A percentile compares a stretch with the other conserved stretches of the same genome.
These are phyloP conservation scores for Syngnathus scovelli DNA, from an alignment of 2,113 vertebrate species.

Conservation along the genomic window DNA sequence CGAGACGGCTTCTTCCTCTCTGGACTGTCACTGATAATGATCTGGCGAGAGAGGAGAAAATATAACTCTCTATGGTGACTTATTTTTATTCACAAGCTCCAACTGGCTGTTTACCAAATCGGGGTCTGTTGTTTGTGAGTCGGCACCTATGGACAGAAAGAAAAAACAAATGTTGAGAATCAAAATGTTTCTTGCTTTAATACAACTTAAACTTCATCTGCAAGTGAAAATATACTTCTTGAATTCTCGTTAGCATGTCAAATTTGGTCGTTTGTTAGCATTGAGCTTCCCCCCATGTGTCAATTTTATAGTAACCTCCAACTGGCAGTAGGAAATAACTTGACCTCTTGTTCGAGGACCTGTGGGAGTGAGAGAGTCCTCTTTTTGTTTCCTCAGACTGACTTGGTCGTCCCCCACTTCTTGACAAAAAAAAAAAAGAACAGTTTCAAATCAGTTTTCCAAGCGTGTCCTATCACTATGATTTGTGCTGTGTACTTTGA, in stretches of 20 bases:
- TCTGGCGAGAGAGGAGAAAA: constrained; percentile 54
- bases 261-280: too few species aligned
- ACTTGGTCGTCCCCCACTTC: not conserved
- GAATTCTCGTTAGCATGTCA: too few species aligned
- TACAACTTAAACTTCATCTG: too few species aligned
- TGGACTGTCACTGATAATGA: constrained; percentile 83
- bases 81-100: not conserved
- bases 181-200: too few species aligned
- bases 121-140: constrained; percentile 75
- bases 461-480: not conserved
- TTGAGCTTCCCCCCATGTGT: not conserved
- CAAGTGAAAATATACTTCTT: too few species aligned
- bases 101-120: constrained; percentile 71
- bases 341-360: not conserved
- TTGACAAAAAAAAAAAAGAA: not conserved
- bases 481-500: constrained; percentile 69
- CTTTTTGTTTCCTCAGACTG: not conserved
- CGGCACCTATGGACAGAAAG: constrained; percentile 65
- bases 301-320: not conserved
- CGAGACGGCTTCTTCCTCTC: constrained; percentile 59
- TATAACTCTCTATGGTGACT: not conserved
- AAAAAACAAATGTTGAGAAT: not conserved
- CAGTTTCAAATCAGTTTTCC: not conserved
- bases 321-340: not conserved
- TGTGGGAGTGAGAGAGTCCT: not conserved